phyloP scores from a whole-genome alignment of 2,113 vertebrate genomes.

The Pachypanchax playfairii region DNA sequence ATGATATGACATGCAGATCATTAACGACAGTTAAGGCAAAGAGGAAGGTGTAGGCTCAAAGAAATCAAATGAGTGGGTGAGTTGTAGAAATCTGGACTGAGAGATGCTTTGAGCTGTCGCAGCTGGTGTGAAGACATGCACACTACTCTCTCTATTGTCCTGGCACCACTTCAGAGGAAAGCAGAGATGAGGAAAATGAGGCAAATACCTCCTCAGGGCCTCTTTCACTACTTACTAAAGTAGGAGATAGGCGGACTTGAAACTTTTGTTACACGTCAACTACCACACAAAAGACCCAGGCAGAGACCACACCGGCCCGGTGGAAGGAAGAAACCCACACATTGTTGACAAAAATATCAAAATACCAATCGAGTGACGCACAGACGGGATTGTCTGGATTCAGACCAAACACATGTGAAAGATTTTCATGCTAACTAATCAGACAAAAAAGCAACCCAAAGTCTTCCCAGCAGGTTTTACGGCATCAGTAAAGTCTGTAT shows the following conservation, averaged over 20 bases:
- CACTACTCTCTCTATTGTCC: constrained; percentile 61
- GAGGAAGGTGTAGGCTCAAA: constrained; percentile 60
- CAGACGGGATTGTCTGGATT: constrained; percentile 34
- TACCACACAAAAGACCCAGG: constrained; percentile 45
- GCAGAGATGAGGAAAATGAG: constrained; percentile 46
- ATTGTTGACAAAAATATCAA: constrained; percentile 58
- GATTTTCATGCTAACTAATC: constrained; percentile 39
- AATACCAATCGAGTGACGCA: constrained; percentile 44
- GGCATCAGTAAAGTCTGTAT: constrained; percentile 35
- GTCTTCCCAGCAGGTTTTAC: constrained; percentile 42
- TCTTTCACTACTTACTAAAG: constrained; percentile 46
- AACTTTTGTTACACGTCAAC: constrained; percentile 49
- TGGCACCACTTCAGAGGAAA: constrained; percentile 74
- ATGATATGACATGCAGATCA: constrained; percentile 47
- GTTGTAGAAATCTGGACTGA: constrained; percentile 50
- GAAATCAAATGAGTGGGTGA: constrained; percentile 47
- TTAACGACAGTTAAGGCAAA: constrained; percentile 43
- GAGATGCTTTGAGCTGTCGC: constrained; percentile 69
- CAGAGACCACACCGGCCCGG: constrained; percentile 37
- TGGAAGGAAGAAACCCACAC: constrained; percentile 64
- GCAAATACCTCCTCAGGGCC: constrained; percentile 63
- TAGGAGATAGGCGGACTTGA: constrained; percentile 48
- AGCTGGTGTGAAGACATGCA: constrained; percentile 71
- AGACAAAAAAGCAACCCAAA: constrained; percentile 47
- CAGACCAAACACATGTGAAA: constrained; percentile 58